phyloP scores from a whole-genome alignment of 2,797 vertebrate species.

The Mus spretus region DNA sequence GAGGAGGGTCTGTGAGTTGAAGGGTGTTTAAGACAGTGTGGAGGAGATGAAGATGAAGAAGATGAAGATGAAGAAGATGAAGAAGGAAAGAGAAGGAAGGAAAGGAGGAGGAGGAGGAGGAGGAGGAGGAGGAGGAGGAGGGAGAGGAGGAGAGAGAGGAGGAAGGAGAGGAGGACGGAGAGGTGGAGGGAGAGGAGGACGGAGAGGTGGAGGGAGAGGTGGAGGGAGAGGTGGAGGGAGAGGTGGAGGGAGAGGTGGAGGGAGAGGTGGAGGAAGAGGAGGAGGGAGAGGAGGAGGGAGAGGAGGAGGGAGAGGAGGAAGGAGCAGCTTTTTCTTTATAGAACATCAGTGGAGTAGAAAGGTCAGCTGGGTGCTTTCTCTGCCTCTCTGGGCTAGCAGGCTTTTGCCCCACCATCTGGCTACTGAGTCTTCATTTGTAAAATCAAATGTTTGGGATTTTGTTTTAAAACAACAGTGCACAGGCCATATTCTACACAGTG shows the following conservation, averaged over 20 bases:
- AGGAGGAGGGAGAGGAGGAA: no score
- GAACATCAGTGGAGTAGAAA: neutral
- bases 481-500: neutral
- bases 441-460: neutral
- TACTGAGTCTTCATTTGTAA: neutral
- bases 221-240: no score
- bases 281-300: rapidly evolving
- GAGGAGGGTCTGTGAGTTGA: neutral
- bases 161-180: no score
- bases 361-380: neutral
- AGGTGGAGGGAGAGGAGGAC: rapidly evolving
- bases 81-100: no score
- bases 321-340: neutral
- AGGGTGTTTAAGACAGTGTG: neutral
- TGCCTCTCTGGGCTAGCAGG: neutral
- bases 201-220: rapidly evolving
- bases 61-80: no score
- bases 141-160: no score
- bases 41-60: no score
- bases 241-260: no score
- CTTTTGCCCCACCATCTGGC: neutral
- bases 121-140: no score
- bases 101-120: no score
- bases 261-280: rapidly evolving
- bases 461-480: neutral